A percentile compares a stretch with the other conserved stretches of the same genome.
These are phyloP conservation scores for Chymomyza fuscimana DNA, from an alignment of 2,888 invertebrate species.

Conservation along the genomic window DNA sequence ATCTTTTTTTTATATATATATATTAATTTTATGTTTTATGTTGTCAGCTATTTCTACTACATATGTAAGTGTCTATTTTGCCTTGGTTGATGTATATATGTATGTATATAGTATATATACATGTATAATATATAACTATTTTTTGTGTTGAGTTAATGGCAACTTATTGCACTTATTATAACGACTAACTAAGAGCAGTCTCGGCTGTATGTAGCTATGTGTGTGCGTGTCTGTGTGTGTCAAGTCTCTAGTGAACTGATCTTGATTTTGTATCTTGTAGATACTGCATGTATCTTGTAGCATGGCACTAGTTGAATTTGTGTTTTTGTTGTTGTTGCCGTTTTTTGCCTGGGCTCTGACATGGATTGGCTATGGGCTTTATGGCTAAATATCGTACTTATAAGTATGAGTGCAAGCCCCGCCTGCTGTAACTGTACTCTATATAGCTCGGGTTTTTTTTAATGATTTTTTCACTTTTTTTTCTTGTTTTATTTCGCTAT, in stretches of 20 bases:
- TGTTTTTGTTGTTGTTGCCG: not conserved
- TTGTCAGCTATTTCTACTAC: conserved; percentile 8
- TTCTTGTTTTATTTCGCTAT: conserved; percentile 43
- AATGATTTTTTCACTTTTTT: not conserved
- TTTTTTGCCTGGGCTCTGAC: not conserved
- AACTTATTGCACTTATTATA: conserved; percentile 67
- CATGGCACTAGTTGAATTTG: conserved; percentile 49
- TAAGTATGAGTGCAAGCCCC: conserved; percentile 1
- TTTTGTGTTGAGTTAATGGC: conserved; percentile 10
- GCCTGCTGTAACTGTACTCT: not conserved
- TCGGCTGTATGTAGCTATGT: conserved; percentile 49
- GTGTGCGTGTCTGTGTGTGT: conserved; percentile 27
- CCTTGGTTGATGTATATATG: not conserved
- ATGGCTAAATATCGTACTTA: conserved; percentile 1
- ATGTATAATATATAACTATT: not conserved
- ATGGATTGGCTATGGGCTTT: not conserved
- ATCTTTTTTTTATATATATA: conserved; percentile 24
- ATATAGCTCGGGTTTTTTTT: not conserved
- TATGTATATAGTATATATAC: not conserved
- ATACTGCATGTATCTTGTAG: not conserved
- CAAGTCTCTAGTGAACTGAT: conserved; percentile 1
- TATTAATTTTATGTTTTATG: conserved; percentile 10
- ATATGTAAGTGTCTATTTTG: conserved; percentile 19
- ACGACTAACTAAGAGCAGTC: conserved; percentile 71
- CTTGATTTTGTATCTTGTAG: conserved; percentile 13